Conservation (phyloP, 2,797 vertebrate species). For the Orestias chungarensis region DNA sequence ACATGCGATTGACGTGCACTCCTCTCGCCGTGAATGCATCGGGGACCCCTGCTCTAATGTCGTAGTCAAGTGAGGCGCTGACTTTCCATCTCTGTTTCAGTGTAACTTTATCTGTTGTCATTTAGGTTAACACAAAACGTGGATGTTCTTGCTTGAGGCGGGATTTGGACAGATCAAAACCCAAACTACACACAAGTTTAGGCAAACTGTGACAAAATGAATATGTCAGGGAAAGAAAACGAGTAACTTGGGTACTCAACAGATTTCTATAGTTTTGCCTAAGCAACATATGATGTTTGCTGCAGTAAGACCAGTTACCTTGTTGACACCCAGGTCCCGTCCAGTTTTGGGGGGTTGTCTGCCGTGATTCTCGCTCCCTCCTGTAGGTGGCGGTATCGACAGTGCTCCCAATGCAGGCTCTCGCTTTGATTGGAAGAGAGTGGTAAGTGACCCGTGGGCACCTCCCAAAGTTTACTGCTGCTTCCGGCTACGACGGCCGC, state of each 20-base stretch:
- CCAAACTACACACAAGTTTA: not conserved
- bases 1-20: too few relatives aligned
- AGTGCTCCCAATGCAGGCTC: slow-evolving; percentile 79
- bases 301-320: slow-evolving; percentile 76
- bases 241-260: not conserved
- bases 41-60: too few relatives aligned
- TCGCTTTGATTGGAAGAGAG: slow-evolving; percentile 55
- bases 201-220: not conserved
- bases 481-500: slow-evolving; percentile 73
- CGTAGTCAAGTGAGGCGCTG: too few relatives aligned
- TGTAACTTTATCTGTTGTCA: not conserved
- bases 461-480: slow-evolving; percentile 80
- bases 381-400: slow-evolving; percentile 83
- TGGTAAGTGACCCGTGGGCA: slow-evolving; percentile 64
- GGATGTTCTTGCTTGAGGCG: not conserved
- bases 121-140: not conserved
- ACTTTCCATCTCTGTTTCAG: not conserved
- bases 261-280: not conserved
- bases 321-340: slow-evolving; percentile 90
- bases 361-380: slow-evolving; percentile 76
- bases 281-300: too few relatives aligned
- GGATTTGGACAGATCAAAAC: not conserved
- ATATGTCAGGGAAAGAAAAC: not conserved
- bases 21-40: too few relatives aligned
- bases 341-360: slow-evolving; percentile 81